Percentiles rank a stretch among this genome's conserved stretches.
Conservation (phyloP, 1,140 invertebrate species). For the Panagrolaimus sp. region DNA sequence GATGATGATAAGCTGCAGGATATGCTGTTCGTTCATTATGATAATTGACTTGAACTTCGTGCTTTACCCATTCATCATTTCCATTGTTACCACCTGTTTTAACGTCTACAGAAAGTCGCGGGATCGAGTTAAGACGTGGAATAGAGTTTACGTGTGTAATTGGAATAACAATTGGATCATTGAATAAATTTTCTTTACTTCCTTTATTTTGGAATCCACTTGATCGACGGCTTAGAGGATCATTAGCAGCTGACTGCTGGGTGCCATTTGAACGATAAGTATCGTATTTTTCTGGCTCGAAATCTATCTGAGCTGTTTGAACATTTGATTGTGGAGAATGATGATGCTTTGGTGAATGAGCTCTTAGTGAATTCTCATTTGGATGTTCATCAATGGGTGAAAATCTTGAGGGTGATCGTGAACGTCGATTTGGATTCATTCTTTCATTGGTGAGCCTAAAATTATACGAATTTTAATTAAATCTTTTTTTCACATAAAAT, state of each 20-base stretch:
- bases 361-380: neutral
- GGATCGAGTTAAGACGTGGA: too few species aligned
- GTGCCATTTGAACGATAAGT: neutral
- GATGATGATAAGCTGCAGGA: neutral
- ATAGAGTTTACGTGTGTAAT: neutral
- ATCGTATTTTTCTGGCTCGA: neutral
- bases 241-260: neutral
- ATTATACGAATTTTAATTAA: too few species aligned
- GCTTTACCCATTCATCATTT: neutral
- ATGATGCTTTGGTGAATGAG: neutral
- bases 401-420: slow-evolving; percentile 12
- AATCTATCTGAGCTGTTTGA: neutral
- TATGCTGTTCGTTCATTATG: neutral
- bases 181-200: slow-evolving; percentile 12
- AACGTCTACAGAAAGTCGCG: neutral
- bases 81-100: neutral
- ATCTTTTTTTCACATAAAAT: too few species aligned
- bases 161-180: slow-evolving; percentile 9
- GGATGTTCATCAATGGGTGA: slow-evolving; percentile 8
- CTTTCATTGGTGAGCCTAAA: too few species aligned
- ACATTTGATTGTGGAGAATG: slow-evolving; percentile 1
- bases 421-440: neutral
- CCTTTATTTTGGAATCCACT: neutral
- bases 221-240: neutral
- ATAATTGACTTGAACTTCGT: neutral